Base-by-base conservation (phyloP, 2,888 invertebrate genomes). In the Eupithecia abbreviata region DNA sequence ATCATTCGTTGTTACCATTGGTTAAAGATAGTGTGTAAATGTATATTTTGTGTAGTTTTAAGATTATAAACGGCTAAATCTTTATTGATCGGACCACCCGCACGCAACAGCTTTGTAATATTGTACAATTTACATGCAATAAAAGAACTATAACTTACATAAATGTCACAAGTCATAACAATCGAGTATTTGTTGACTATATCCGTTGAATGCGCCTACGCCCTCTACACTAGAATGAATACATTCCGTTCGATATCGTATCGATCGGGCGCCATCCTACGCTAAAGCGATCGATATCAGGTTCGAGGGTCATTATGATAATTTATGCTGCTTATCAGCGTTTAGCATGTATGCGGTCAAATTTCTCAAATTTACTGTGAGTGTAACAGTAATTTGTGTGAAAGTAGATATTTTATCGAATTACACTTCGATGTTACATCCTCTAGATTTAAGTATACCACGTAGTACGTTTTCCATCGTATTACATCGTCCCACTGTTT, bases 111-210 rank as follows among this genome's bases (percentile, higher is more conserved):
- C 13, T 58, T 69, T 72, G 65, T 72, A 42, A 62, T 76, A 62
- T 58, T 73, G 10, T 72, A 58, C 41, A 67, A 71, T 73, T 77
- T 71, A 77, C 73, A 67, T 74, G 73, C 79, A 77, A 77, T 79
- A 77, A 76, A 77, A 71, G 71, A 68, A 77, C 74, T 43, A 71
- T 74, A 68, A 68, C 67, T 71, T n/a, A 71, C 71, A 77, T 77
- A 71, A 74, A 74, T 13, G 77, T 77, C 71, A 68, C 68, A 68
- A 73, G 42, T 74, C 77, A 77, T 74, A 77, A 77, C 71, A 74
- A 73, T 77, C 47, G 73, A 18, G 45, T 77, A 71, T 73, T 74
- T 77, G 77, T 73, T 74, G 68, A 77, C 73, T 77, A 13, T 71
- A 77, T 71, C 62, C 43, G 42, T 73, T 67, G 51, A 55, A 71